phyloP scores from a whole-genome alignment of 2,888 invertebrate species.

The Graphium colonna region DNA sequence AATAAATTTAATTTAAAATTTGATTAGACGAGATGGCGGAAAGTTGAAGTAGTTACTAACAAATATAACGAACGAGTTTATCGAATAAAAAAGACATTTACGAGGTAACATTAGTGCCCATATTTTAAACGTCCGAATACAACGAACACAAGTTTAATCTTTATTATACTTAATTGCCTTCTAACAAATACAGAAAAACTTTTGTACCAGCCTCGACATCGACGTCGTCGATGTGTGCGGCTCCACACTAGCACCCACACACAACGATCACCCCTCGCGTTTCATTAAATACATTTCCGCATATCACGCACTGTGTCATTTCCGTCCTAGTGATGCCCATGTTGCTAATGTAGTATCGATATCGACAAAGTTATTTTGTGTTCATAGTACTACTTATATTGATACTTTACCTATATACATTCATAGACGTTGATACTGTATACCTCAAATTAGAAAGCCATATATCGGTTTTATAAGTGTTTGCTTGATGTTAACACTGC shows the following conservation, averaged over 20 bases:
- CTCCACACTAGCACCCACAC: slow-evolving; percentile 51
- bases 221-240: slow-evolving; percentile 26
- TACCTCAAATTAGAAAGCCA: too few relatives aligned
- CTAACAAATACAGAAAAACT: background rate
- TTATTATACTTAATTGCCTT: slow-evolving; percentile 20
- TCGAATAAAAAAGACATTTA: too few relatives aligned
- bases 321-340: slow-evolving; percentile 57
- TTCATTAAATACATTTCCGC: slow-evolving; percentile 80
- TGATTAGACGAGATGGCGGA: background rate
- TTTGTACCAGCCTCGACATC: slow-evolving; percentile 1
- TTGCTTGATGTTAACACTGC: too few relatives aligned
- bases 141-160: slow-evolving; percentile 21
- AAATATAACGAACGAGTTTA: too few relatives aligned
- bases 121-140: background rate
- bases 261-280: slow-evolving; percentile 66
- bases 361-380: slow-evolving; percentile 19
- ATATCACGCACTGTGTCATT: slow-evolving; percentile 80
- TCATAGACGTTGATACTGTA: too few relatives aligned
- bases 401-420: too few relatives aligned
- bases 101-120: background rate
- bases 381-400: too few relatives aligned
- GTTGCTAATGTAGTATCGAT: slow-evolving; percentile 39
- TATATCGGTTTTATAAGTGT: too few relatives aligned
- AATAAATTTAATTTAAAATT: slow-evolving; percentile 4
- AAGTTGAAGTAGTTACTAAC: too few relatives aligned